phyloP scores from a whole-genome alignment of 2,113 vertebrate genomes.

The Microcebus tavaratra region DNA sequence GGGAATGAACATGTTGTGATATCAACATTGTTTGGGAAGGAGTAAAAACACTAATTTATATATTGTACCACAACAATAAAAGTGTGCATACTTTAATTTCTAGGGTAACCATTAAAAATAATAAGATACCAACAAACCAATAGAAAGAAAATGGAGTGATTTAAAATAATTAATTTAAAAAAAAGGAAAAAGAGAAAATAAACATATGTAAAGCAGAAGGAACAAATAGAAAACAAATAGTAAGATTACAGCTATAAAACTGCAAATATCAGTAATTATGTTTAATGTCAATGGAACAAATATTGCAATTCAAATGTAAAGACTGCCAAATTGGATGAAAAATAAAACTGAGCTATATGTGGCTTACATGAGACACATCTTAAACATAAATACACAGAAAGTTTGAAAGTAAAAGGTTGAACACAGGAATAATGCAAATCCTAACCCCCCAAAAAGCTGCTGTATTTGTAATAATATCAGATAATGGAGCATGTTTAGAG shows the following conservation, averaged over 20 bases:
- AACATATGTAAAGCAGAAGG: not conserved
- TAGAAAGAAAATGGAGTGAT: not conserved
- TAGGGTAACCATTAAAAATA: not conserved
- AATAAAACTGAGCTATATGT: not conserved
- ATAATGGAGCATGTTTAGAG: not conserved
- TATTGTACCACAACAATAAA: not conserved
- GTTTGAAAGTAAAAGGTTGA: not conserved
- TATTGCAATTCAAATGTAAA: not conserved
- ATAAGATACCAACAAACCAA: not conserved
- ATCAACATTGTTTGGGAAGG: not conserved
- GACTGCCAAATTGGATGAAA: not conserved
- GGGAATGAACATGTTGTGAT: not conserved
- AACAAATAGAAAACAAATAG: not conserved
- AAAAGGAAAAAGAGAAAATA: not conserved
- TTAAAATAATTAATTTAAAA: slow-evolving; percentile 22
- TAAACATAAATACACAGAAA: not conserved
- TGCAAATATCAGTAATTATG: not conserved
- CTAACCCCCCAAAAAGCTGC: not conserved
- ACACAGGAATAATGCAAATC: not conserved
- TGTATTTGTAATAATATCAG: not conserved
- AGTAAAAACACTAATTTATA: not conserved
- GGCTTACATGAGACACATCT: not conserved
- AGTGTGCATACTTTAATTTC: not conserved
- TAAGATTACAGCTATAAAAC: not conserved
- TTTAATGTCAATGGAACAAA: not conserved